Evolutionary conservation across 2,888 invertebrate species (phyloP).

Genomic region (Caenorhabditis angaria): DNA sequence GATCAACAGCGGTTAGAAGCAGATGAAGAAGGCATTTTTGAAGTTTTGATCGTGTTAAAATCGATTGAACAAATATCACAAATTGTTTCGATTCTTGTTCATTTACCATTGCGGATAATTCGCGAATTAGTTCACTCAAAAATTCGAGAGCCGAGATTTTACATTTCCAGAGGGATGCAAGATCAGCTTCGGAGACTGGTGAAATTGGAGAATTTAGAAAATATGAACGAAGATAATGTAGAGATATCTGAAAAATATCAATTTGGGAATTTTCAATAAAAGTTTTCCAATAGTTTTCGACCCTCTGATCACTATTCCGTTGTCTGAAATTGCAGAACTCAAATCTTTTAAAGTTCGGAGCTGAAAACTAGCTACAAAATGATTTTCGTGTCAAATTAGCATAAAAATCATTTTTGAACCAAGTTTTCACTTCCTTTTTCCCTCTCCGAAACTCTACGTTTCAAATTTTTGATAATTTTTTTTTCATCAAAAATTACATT

Average conservation of each 20-base stretch:
- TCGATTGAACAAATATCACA: conserved; percentile 76
- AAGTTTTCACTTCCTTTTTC: no score
- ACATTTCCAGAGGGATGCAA: conserved; percentile 68
- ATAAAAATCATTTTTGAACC: no score
- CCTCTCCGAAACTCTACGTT: no score
- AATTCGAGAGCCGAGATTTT: conserved; percentile 71
- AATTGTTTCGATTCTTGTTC: conserved; percentile 74
- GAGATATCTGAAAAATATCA: conserved; percentile 57
- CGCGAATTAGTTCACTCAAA: conserved; percentile 62
- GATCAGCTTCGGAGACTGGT: conserved; percentile 63
- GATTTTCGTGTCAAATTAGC: no score
- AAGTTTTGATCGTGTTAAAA: conserved; percentile 76
- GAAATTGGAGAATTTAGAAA: conserved; percentile 80
- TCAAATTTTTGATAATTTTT: no score
- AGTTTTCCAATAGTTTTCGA: no score
- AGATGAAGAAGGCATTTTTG: conserved; percentile 86
- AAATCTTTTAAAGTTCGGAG: no score
- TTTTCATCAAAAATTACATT: no score
- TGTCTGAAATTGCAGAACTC: no score
- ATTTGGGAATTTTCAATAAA: background rate
- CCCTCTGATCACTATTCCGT: background rate
- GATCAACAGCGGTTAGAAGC: conserved; percentile 78
- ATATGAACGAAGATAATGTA: conserved; percentile 84
- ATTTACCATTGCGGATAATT: conserved; percentile 61
- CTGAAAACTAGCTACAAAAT: no score